These are phyloP conservation scores for Drosophila eohydei DNA, from an alignment of 2,888 invertebrate genomes.

Conservation along the genomic window DNA sequence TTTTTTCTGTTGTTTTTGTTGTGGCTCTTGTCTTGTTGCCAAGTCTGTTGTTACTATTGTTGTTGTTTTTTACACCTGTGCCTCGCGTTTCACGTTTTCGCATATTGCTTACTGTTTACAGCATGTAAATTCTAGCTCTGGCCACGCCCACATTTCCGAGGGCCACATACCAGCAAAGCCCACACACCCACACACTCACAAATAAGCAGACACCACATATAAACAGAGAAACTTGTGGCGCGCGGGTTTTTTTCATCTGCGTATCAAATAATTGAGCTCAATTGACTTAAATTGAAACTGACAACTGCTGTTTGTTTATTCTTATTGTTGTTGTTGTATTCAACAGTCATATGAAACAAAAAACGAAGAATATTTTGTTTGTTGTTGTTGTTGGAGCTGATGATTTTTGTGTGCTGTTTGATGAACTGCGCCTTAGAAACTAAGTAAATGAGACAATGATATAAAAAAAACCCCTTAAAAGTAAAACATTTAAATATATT, in stretches of 20 bases:
- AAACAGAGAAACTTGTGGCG: conserved; percentile 40
- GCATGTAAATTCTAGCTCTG: conserved; percentile 50
- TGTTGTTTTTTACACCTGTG: conserved; percentile 64
- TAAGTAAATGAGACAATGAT: conserved; percentile 6
- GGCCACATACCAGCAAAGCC: conserved; percentile 58
- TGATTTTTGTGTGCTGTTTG: conserved; percentile 27
- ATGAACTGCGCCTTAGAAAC: conserved; percentile 35
- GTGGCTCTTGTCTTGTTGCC: conserved; percentile 46
- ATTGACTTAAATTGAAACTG: conserved; percentile 80
- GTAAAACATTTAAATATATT: not conserved
- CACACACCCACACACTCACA: conserved; percentile 46
- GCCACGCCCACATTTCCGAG: conserved; percentile 54
- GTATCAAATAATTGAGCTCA: conserved; percentile 81
- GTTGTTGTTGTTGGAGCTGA: conserved; percentile 36
- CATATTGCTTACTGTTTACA: conserved; percentile 53
- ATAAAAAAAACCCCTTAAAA: not conserved
- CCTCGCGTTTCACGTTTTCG: conserved; percentile 27
- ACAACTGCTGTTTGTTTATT: conserved; percentile 56
- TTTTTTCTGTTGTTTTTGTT: conserved; percentile 28
- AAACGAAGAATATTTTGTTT: conserved; percentile 53
- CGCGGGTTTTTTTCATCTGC: conserved; percentile 69
- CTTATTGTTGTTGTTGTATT: conserved; percentile 33
- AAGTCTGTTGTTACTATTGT: conserved; percentile 40
- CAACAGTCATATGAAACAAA: conserved; percentile 65
- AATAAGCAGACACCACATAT: conserved; percentile 11